Conservation (phyloP, 2,888 invertebrate genomes). For the Nasonia oneida region DNA sequence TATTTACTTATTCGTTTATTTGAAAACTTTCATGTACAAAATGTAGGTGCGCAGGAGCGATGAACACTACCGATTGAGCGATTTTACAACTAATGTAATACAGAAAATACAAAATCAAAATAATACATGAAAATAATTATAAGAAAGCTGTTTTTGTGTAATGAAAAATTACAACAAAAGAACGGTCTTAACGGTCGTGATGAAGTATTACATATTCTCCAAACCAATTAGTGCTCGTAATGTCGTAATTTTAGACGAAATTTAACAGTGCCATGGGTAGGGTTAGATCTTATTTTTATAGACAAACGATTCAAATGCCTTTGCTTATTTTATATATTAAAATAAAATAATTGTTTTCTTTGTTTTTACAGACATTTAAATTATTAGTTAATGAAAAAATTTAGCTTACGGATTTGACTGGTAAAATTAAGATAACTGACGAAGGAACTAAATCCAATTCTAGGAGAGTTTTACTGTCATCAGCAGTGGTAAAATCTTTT, state of each 20-base stretch:
- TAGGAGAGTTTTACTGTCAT: slow-evolving; percentile 81
- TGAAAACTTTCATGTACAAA: slow-evolving; percentile 18
- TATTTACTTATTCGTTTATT: slow-evolving; percentile 38
- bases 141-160: neutral
- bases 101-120: slow-evolving; percentile 17
- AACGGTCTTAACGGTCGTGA: neutral
- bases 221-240: slow-evolving; percentile 12
- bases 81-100: neutral
- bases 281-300: slow-evolving; percentile 7
- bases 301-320: slow-evolving; percentile 6
- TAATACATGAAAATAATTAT: slow-evolving; percentile 1
- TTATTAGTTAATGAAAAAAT: slow-evolving; percentile 20
- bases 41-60: slow-evolving; percentile 7
- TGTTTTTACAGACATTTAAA: neutral
- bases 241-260: slow-evolving; percentile 6
- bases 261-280: neutral
- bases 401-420: slow-evolving; percentile 78
- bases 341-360: neutral
- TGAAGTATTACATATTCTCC: slow-evolving; percentile 13
- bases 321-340: neutral
- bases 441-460: slow-evolving; percentile 88
- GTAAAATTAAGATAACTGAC: slow-evolving; percentile 88
- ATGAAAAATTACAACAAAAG: slow-evolving; percentile 7
- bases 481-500: slow-evolving; percentile 83
- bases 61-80: slow-evolving; percentile 7